A percentile compares a stretch with the other conserved stretches of the same genome.
Conservation (phyloP, 2,888 invertebrate species). For the Drosophila anceps region DNA sequence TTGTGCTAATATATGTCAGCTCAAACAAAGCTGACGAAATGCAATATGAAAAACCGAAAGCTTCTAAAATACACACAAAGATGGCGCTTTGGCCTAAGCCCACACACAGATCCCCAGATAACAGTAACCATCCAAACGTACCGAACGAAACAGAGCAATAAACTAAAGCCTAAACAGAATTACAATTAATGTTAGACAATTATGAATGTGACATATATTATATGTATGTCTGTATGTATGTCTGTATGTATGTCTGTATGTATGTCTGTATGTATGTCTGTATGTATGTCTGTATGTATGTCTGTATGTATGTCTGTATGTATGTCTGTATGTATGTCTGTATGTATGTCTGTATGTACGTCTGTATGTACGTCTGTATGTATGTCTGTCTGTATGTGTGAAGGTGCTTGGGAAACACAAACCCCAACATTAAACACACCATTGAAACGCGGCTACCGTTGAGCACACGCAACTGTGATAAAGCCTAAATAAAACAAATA, state of each 20-base stretch:
- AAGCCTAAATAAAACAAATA: neutral
- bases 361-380: too few relatives aligned
- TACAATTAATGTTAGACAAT: neutral
- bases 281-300: neutral
- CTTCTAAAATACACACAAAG: too few relatives aligned
- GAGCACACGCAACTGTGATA: neutral
- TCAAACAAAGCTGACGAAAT: too few relatives aligned
- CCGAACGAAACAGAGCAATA: conserved; percentile 2
- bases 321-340: neutral
- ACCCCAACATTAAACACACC: conserved; percentile 4
- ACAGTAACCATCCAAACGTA: neutral
- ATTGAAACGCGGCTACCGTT: conserved; percentile 7
- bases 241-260: neutral
- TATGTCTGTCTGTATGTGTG: neutral
- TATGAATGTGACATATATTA: conserved; percentile 15
- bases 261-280: neutral
- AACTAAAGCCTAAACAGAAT: neutral
- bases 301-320: neutral
- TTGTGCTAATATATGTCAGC: too few relatives aligned
- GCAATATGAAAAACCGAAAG: too few relatives aligned
- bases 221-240: neutral
- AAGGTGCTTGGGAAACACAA: conserved; percentile 1
- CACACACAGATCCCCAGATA: neutral
- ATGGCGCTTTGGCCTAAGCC: too few relatives aligned
- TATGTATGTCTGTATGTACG: neutral